Conservation (phyloP, 2,888 invertebrate genomes). For the Amphipyra berbera region DNA sequence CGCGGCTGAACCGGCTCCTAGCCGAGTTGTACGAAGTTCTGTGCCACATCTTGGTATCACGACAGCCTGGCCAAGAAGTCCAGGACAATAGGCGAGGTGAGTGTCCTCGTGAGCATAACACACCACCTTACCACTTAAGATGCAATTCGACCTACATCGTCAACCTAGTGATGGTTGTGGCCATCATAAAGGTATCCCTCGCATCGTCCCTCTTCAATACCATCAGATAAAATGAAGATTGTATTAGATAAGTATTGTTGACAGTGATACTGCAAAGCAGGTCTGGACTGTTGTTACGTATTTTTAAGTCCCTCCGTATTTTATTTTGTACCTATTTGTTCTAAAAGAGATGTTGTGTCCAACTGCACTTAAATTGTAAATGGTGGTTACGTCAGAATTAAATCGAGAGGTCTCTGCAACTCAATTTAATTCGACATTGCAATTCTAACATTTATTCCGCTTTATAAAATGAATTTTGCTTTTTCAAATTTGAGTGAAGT, state of each 20-base stretch:
- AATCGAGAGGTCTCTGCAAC: constrained; percentile 62
- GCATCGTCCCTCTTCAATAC: constrained; percentile 88
- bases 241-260: constrained; percentile 85
- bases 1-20: constrained; percentile 89
- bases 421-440: constrained; percentile 70
- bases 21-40: constrained; percentile 89
- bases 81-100: constrained; percentile 88
- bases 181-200: constrained; percentile 87
- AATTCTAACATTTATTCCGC: constrained; percentile 72
- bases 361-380: constrained; percentile 89
- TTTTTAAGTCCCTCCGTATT: constrained; percentile 86
- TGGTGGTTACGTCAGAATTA: constrained; percentile 80
- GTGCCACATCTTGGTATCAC: constrained; percentile 88
- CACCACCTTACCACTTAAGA: constrained; percentile 90
- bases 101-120: constrained; percentile 86
- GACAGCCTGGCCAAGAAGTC: constrained; percentile 86
- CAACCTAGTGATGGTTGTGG: constrained; percentile 88
- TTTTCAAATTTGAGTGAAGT: constrained; percentile 87
- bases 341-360: constrained; percentile 86
- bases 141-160: constrained; percentile 90
- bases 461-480: constrained; percentile 77
- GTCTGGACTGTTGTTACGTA: constrained; percentile 87
- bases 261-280: constrained; percentile 89
- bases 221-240: constrained; percentile 87
- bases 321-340: constrained; percentile 67